These are phyloP conservation scores for Diplogasteroides magnus DNA, from an alignment of 1,140 invertebrate genomes.

Conservation along the genomic window DNA sequence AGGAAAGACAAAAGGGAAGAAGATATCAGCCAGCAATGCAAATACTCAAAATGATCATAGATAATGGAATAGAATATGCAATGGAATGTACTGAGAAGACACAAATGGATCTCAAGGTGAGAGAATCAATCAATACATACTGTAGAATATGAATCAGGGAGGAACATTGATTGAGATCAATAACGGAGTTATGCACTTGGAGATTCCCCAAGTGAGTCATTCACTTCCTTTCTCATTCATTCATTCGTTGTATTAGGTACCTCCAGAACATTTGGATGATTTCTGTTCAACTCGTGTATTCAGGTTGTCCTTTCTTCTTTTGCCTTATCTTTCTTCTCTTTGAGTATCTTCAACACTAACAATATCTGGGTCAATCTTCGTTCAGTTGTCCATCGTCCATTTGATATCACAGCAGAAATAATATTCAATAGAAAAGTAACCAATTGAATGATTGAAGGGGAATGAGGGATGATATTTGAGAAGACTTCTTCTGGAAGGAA, in stretches of 20 bases:
- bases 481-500: constrained; percentile 23
- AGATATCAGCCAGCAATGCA: too few species aligned
- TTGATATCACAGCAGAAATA: constrained; percentile 85
- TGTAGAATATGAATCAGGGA: constrained; percentile 65
- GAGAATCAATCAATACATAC: constrained; percentile 2
- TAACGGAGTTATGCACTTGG: constrained; percentile 82
- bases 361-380: constrained; percentile 91
- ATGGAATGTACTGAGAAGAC: constrained; percentile 99
- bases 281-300: constrained; percentile 98
- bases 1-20: too few species aligned
- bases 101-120: constrained; percentile 89
- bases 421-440: constrained; percentile 62
- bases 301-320: constrained; percentile 61
- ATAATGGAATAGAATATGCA: constrained; percentile 73
- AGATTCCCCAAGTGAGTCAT: constrained; percentile 99
- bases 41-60: neutral
- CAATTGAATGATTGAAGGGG: neutral
- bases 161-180: constrained; percentile 95
- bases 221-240: too few species aligned
- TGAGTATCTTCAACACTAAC: constrained; percentile 93
- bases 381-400: constrained; percentile 78
- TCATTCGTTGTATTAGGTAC: too few species aligned
- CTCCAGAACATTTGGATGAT: constrained; percentile 89
- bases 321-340: constrained; percentile 12
- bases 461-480: neutral